Evolutionary conservation across 2,797 vertebrate genomes (phyloP).

Genomic region (Alca torda): DNA sequence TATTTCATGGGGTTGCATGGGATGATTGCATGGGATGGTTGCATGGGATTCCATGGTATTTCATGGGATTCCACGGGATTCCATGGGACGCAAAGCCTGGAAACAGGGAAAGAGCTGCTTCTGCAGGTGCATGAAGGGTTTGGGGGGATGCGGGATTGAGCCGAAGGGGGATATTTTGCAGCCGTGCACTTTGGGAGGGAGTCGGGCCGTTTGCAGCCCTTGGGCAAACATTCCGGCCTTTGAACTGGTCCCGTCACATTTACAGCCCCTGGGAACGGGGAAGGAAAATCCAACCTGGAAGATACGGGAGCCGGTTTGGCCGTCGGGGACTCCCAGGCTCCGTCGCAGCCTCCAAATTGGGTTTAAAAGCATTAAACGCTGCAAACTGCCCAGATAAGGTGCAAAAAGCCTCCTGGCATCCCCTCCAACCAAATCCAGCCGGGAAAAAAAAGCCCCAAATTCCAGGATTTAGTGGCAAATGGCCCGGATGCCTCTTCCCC

Average conservation of each 20-base stretch:
- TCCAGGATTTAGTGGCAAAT: accelerated
- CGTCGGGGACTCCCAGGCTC: not conserved
- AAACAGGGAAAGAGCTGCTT: accelerated
- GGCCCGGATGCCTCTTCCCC: not conserved
- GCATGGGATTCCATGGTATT: not conserved
- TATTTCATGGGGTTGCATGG: not conserved
- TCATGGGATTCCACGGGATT: not conserved
- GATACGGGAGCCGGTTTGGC: accelerated
- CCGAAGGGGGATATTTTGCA: too few species aligned
- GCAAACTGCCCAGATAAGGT: not conserved
- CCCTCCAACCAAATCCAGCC: accelerated
- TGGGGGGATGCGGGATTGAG: accelerated
- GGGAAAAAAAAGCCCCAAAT: accelerated
- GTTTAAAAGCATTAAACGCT: not conserved
- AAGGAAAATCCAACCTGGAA: not conserved
- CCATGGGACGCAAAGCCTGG: not conserved
- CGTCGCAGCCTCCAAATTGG: accelerated
- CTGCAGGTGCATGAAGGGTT: accelerated
- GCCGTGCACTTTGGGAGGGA: accelerated
- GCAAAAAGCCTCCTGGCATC: not conserved
- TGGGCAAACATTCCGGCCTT: accelerated
- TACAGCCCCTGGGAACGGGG: not conserved
- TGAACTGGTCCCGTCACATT: not conserved
- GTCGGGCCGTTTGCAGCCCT: not conserved
- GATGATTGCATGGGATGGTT: too few species aligned